Percentiles rank a stretch among this genome's conserved stretches.
phyloP scores from a whole-genome alignment of 1,140 invertebrate species.

The Stegodyphus mimosarum region DNA sequence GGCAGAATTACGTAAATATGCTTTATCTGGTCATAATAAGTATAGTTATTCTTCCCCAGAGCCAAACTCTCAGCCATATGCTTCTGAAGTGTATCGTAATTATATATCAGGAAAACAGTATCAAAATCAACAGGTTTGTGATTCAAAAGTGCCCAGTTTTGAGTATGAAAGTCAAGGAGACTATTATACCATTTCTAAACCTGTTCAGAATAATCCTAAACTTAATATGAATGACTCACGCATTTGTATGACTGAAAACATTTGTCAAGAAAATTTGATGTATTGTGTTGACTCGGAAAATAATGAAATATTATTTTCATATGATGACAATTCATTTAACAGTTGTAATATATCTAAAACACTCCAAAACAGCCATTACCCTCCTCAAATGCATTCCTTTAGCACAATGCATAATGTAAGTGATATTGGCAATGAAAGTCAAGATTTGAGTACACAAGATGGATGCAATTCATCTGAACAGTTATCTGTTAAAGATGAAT shows the following conservation, averaged over 20 bases:
- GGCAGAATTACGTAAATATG: background rate
- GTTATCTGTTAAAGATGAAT: no score
- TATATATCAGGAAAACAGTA: background rate
- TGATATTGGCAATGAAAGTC: slow-evolving; percentile 40
- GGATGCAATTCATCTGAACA: background rate
- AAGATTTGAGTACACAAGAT: slow-evolving; percentile 5
- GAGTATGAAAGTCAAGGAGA: no score
- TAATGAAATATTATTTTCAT: slow-evolving; percentile 52
- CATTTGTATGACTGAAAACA: background rate
- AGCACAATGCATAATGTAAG: slow-evolving; percentile 45
- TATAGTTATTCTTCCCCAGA: background rate
- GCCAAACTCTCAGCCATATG: background rate
- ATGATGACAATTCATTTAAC: slow-evolving; percentile 33
- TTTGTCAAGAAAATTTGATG: slow-evolving; percentile 41
- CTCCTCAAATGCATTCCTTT: slow-evolving; percentile 51
- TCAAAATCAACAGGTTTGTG: background rate
- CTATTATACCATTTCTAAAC: no score
- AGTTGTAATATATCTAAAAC: slow-evolving; percentile 3
- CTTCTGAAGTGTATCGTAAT: no score
- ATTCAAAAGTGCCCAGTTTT: no score
- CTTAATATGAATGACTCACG: no score
- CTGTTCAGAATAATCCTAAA: no score
- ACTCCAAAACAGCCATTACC: slow-evolving; percentile 51
- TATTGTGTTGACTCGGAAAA: slow-evolving; percentile 59
- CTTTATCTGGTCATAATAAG: background rate